A percentile compares a stretch with the other conserved stretches of the same genome.
Evolutionary conservation across 2,888 invertebrate genomes (phyloP).

Genomic region (Chromoteleia sp.): DNA sequence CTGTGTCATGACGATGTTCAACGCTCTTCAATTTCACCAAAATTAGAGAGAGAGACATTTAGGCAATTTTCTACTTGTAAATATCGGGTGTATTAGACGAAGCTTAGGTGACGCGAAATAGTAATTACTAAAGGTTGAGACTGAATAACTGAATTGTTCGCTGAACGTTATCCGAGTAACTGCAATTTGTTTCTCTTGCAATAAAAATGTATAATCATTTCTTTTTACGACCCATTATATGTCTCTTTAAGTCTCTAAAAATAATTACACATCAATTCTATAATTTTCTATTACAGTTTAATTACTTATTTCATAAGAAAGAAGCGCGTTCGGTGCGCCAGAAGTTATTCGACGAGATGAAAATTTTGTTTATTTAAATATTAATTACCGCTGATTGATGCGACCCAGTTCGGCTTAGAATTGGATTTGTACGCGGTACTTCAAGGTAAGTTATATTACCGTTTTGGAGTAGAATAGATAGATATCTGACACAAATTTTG

Average conservation of each 20-base stretch:
- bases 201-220: constrained; percentile 31
- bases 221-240: constrained; percentile 35
- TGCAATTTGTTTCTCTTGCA: constrained; percentile 17
- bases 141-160: constrained; percentile 42
- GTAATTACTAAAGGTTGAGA: constrained; percentile 33
- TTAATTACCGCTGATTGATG: constrained; percentile 14
- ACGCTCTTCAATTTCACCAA: constrained; percentile 16
- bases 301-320: not conserved
- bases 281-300: not conserved
- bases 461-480: constrained; percentile 23
- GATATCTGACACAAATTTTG: constrained; percentile 29
- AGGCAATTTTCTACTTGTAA: constrained; percentile 32
- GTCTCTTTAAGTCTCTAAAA: constrained; percentile 12
- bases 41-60: constrained; percentile 24
- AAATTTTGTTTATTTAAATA: constrained; percentile 21
- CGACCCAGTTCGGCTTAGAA: not conserved
- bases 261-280: constrained; percentile 21
- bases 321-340: no score
- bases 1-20: not conserved
- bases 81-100: constrained; percentile 25
- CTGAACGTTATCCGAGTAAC: constrained; percentile 15
- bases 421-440: constrained; percentile 5
- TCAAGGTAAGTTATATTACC: constrained; percentile 17
- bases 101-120: constrained; percentile 12
- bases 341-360: not conserved